A percentile compares a stretch with the other conserved stretches of the same genome.
These are phyloP conservation scores for Gulo gulo DNA, from an alignment of 2,113 vertebrate genomes.

Conservation along the genomic window DNA sequence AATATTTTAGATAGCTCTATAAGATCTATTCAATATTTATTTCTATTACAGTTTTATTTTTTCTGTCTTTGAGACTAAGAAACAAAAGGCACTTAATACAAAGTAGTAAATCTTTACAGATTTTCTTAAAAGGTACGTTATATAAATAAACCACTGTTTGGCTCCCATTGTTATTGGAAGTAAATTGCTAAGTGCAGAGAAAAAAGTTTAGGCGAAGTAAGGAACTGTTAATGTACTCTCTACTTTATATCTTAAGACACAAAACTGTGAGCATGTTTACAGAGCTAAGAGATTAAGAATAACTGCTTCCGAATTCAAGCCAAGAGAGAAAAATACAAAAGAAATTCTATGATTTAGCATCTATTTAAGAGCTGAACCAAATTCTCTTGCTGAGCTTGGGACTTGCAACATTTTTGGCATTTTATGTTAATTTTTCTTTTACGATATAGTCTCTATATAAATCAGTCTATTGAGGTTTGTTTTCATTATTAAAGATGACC, in stretches of 20 bases:
- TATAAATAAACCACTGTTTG: background rate
- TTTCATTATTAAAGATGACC: background rate
- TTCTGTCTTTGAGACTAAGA: background rate
- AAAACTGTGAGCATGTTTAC: background rate
- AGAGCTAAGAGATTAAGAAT: background rate
- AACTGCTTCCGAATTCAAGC: background rate
- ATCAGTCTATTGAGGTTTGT: background rate
- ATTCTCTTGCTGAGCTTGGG: background rate
- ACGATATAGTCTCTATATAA: background rate
- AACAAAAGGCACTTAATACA: background rate
- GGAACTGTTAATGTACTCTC: background rate
- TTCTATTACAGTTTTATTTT: background rate
- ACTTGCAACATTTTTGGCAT: background rate
- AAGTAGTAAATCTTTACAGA: background rate
- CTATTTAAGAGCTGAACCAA: background rate
- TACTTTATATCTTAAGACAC: background rate
- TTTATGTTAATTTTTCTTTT: background rate
- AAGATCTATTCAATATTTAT: background rate
- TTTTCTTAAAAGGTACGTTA: background rate
- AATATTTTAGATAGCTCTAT: background rate
- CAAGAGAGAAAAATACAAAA: background rate
- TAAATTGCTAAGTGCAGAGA: background rate
- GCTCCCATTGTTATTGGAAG: background rate
- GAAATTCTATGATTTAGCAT: background rate
- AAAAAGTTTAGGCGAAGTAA: background rate